phyloP scores from a whole-genome alignment of 1,140 invertebrate species.

The Belonocnema kinseyi region DNA sequence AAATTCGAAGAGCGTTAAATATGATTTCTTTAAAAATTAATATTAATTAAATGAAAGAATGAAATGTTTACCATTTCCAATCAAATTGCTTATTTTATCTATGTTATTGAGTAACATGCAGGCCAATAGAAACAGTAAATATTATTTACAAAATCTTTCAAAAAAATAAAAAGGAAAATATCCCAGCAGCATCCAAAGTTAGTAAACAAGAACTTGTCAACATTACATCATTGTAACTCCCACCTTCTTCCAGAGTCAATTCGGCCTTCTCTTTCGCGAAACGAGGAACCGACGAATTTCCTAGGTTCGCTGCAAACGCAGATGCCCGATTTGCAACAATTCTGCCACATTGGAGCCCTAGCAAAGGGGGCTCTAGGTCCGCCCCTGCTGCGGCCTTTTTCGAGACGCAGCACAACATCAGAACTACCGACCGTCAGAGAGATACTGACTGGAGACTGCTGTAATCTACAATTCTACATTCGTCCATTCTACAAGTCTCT shows the following conservation, averaged over 20 bases:
- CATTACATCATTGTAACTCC: slow-evolving; percentile 27
- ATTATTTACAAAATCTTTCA: neutral
- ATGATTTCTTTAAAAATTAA: too few species aligned
- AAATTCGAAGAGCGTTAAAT: too few species aligned
- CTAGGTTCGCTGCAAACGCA: slow-evolving; percentile 7
- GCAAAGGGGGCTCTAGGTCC: slow-evolving; percentile 41
- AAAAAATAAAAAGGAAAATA: neutral
- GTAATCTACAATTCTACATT: slow-evolving; percentile 27
- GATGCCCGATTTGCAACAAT: slow-evolving; percentile 16
- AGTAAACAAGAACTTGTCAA: slow-evolving; percentile 1
- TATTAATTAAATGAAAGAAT: too few species aligned
- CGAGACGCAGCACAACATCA: slow-evolving; percentile 69
- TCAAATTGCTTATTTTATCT: too few species aligned
- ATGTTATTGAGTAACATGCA: too few species aligned
- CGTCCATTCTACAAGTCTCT: neutral
- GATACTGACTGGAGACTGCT: slow-evolving; percentile 33
- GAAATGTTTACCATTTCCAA: too few species aligned
- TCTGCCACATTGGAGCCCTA: neutral
- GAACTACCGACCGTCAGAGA: slow-evolving; percentile 37
- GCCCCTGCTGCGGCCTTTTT: slow-evolving; percentile 53
- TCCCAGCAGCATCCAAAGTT: neutral
- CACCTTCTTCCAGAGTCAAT: slow-evolving; percentile 48
- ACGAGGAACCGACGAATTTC: neutral
- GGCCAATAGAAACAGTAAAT: neutral
- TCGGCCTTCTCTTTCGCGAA: slow-evolving; percentile 31